Conservation (phyloP, 2,888 invertebrate genomes). For the Athetis lepigone region DNA sequence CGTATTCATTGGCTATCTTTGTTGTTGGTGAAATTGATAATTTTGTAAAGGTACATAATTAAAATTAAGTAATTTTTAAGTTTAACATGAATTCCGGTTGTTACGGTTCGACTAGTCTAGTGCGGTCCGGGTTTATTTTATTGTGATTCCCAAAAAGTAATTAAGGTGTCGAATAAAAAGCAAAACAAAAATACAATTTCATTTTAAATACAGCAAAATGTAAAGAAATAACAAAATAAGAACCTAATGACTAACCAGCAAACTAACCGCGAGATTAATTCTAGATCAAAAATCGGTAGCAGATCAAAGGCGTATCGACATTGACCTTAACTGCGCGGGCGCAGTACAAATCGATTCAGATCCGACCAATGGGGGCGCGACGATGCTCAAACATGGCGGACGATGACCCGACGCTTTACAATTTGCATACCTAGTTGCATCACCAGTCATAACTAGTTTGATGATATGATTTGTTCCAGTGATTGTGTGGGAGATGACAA, state of each 20-base stretch:
- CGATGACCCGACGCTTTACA: conserved; percentile 81
- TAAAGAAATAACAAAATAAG: conserved; percentile 41
- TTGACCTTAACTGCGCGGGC: conserved; percentile 86
- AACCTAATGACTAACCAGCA: conserved; percentile 27
- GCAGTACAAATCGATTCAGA: conserved; percentile 86
- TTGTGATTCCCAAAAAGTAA: not conserved
- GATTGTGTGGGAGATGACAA: conserved; percentile 58
- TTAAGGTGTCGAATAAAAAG: not conserved
- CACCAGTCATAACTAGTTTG: conserved; percentile 79
- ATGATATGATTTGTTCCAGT: conserved; percentile 73
- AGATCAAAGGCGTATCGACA: conserved; percentile 86
- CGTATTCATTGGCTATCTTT: conserved; percentile 13
- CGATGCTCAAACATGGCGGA: conserved; percentile 81
- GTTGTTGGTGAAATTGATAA: not conserved
- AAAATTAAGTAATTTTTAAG: no score
- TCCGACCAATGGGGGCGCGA: conserved; percentile 81
- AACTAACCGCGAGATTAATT: conserved; percentile 56
- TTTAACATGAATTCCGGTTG: no score
- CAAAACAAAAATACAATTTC: not conserved
- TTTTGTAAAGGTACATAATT: not conserved
- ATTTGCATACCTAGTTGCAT: conserved; percentile 89
- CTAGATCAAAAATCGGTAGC: conserved; percentile 79
- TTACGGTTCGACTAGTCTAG: no score
- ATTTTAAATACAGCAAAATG: conserved; percentile 13
- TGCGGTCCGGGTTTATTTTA: no score